Evolutionary conservation across 2,113 vertebrate genomes (phyloP).

Genomic region (Apus apus): DNA sequence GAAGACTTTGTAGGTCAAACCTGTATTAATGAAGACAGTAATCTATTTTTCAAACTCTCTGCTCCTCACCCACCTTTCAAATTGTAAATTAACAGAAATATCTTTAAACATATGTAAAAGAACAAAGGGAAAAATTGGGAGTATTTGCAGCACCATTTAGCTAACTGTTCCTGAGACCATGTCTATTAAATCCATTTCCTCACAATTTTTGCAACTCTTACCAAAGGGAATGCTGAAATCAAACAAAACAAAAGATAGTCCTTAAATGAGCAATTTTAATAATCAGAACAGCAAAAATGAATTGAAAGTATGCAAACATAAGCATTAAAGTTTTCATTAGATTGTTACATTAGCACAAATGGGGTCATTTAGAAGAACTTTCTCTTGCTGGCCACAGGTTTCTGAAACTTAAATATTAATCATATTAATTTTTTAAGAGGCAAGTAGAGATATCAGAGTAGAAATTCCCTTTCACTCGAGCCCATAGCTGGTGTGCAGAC

Average conservation of each 20-base stretch:
- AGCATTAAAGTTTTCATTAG: constrained; percentile 65
- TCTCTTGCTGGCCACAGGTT: constrained; percentile 51
- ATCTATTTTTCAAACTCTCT: constrained; percentile 86
- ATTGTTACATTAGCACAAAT: constrained; percentile 59
- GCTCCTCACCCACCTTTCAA: constrained; percentile 83
- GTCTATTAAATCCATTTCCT: constrained; percentile 67
- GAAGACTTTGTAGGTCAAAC: constrained; percentile 91
- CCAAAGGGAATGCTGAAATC: constrained; percentile 57
- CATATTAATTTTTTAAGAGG: constrained; percentile 72
- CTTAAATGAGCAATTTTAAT: constrained; percentile 60
- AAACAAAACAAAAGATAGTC: constrained; percentile 49
- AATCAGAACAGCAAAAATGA: constrained; percentile 54
- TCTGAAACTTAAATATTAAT: constrained; percentile 74
- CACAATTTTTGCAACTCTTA: constrained; percentile 38
- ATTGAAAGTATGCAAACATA: constrained; percentile 66
- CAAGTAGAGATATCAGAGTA: constrained; percentile 31
- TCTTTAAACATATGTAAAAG: constrained; percentile 83
- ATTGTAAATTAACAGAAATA: constrained; percentile 85
- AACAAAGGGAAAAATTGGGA: constrained; percentile 71
- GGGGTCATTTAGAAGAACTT: constrained; percentile 61
- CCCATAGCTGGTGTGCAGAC: neutral
- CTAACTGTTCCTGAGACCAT: constrained; percentile 53
- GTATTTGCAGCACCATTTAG: constrained; percentile 51
- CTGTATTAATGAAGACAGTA: constrained; percentile 87
- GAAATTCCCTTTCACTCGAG: neutral